Evolutionary conservation across 2,113 vertebrate species (phyloP).

Genomic region (Sphyrna mokarran): DNA sequence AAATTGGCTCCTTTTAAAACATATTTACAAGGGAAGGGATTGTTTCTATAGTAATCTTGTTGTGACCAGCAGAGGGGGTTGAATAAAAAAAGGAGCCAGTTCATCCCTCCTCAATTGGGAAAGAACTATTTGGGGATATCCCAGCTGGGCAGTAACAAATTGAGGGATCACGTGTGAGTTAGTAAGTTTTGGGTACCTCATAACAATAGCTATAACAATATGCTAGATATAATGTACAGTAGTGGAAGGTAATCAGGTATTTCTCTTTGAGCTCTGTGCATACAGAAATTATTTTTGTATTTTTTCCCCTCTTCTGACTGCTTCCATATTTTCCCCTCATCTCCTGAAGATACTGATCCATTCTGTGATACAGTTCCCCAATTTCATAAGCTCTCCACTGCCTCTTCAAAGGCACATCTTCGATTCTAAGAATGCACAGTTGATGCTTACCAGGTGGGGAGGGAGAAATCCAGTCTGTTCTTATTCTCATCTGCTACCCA

Average conservation of each 20-base stretch:
- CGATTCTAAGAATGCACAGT: background rate
- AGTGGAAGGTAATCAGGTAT: background rate
- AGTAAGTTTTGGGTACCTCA: too few species aligned
- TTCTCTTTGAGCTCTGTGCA: background rate
- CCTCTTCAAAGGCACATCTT: background rate
- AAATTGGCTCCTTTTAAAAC: too few species aligned
- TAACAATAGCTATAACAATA: too few species aligned
- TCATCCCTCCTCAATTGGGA: too few species aligned
- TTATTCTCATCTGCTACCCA: background rate
- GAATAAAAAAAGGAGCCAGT: too few species aligned
- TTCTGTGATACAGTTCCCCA: background rate
- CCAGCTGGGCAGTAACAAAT: too few species aligned
- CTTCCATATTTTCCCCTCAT: background rate
- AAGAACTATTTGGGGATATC: too few species aligned
- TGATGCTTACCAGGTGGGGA: background rate
- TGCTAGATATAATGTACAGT: background rate
- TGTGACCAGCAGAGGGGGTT: too few species aligned
- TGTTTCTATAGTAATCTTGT: too few species aligned
- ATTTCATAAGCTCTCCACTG: background rate
- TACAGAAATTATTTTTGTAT: background rate
- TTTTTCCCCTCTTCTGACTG: background rate
- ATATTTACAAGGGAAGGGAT: too few species aligned
- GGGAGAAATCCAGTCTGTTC: background rate
- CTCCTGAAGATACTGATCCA: background rate
- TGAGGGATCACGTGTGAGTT: too few species aligned